Evolutionary conservation across 53 echinoderm and acorn worm species (phyloP).

Genomic region (Astropecten irregularis): DNA sequence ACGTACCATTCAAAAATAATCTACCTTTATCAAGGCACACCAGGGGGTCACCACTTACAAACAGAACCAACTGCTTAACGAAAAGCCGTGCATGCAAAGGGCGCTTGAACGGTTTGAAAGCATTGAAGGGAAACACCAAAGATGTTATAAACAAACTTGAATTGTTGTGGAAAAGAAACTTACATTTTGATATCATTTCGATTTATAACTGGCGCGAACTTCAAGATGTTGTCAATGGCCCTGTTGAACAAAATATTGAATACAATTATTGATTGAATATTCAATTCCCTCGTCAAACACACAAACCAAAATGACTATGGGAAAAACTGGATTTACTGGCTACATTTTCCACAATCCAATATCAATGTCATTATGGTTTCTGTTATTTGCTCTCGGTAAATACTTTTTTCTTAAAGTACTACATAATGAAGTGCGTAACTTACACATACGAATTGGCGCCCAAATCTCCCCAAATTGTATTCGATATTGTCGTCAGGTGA

Average conservation of each 20-base stretch:
- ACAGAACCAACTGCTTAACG: too few relatives aligned
- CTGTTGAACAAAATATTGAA: background rate
- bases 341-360: background rate
- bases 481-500: background rate
- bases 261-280: background rate
- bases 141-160: too few relatives aligned
- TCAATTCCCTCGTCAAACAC: too few relatives aligned
- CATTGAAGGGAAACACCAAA: too few relatives aligned
- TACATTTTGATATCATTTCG: conserved; percentile 9
- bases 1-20: too few relatives aligned
- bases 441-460: background rate
- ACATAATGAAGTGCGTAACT: background rate
- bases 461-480: background rate
- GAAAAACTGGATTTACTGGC: background rate
- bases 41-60: too few relatives aligned
- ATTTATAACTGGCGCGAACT: background rate
- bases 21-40: too few relatives aligned
- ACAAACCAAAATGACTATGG: background rate
- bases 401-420: background rate
- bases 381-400: background rate
- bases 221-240: background rate
- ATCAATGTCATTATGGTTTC: background rate
- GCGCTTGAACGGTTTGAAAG: too few relatives aligned
- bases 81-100: too few relatives aligned
- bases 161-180: background rate